A percentile compares a stretch with the other conserved stretches of the same genome.
phyloP scores from a whole-genome alignment of 2,797 vertebrate genomes.

The Pyrocephalus nanus region DNA sequence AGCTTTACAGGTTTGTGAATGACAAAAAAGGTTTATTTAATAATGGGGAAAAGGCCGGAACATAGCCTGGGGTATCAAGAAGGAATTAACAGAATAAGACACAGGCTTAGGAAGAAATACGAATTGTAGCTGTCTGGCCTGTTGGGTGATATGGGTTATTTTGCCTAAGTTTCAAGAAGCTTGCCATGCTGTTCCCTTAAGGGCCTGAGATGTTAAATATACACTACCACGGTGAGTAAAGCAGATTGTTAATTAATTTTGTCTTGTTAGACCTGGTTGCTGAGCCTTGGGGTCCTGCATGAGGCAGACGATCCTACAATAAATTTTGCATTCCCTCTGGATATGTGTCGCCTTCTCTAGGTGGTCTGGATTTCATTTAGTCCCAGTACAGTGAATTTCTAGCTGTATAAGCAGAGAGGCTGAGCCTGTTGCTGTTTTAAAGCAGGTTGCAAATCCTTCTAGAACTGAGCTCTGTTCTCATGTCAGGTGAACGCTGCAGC shows the following conservation, averaged over 20 bases:
- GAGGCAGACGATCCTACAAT: not conserved
- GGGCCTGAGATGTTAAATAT: conserved; percentile 37
- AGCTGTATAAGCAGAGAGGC: not conserved
- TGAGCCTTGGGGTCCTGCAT: not conserved
- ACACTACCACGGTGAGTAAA: conserved; percentile 25
- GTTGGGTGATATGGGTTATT: conserved; percentile 9
- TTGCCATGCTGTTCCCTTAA: conserved; percentile 20
- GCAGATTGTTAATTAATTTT: conserved; percentile 49
- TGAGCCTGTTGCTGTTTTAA: not conserved
- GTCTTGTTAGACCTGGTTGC: conserved; percentile 2
- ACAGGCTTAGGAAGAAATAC: conserved; percentile 14
- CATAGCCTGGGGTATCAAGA: conserved; percentile 55
- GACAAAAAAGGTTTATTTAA: conserved; percentile 58
- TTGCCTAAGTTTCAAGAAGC: conserved; percentile 22
- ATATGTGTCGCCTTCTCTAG: not conserved
- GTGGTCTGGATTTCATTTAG: not conserved
- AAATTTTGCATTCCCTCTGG: not conserved
- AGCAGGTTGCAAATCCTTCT: not conserved
- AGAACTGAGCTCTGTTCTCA: accelerated
- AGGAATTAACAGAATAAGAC: conserved; percentile 48
- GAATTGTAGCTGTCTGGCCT: conserved; percentile 42
- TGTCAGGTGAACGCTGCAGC: not conserved
- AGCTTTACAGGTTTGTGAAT: conserved; percentile 35
- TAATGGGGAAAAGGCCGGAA: conserved; percentile 46
- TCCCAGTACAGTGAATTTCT: not conserved